Base-by-base conservation (phyloP, 2,113 vertebrate genomes). In the Poecile atricapillus region DNA sequence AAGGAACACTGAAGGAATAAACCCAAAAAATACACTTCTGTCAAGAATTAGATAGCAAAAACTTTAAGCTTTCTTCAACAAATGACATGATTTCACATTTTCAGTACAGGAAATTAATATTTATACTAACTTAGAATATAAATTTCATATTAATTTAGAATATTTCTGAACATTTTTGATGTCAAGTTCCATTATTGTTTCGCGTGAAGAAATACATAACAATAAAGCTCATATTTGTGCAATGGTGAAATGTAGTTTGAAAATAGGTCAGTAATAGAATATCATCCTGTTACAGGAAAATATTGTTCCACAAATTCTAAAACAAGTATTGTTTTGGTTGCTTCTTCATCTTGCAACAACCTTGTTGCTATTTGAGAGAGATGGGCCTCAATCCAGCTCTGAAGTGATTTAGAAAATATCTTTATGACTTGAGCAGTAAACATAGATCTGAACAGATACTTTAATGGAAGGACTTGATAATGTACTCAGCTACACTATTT, bases 1-100 rank as follows among this genome's bases (percentile, higher is more conserved):
- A 93, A 84, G 87, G 93, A 94, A 91, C 82, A 63, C 21, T 60
- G 73, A 80, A 47, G 64, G 55, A 87, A 97, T 52, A 87, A 83
- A 94, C 56, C n/a, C 4, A 69, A 67, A 86, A 90, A 79, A 79
- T 49, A 58, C 3, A 81, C 24, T 90, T 95, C 74, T 87, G 78
- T 58, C 76, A 94, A 88, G 84, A 96, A 87, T 86, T 31, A 75
- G 78, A 91, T 50, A 83, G 76, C 41, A 46, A 89, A 91, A 93
- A 28, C 39, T 37, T 91, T 71, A 56, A 68, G 12, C 73, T 89
- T 85, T 94, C 16, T 67, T 75, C 31, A 73, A 89, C 13, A 90
- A 92, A 94, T 19, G 7, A 79, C 53, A 91, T 10, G 12, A 85
- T 80, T 91, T 87, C 22, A 64, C 27, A 76, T 79, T 92, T 97